Percentiles rank a stretch among this genome's conserved stretches.
phyloP scores from a whole-genome alignment of 1,140 invertebrate genomes.

The Drosophila funebris region DNA sequence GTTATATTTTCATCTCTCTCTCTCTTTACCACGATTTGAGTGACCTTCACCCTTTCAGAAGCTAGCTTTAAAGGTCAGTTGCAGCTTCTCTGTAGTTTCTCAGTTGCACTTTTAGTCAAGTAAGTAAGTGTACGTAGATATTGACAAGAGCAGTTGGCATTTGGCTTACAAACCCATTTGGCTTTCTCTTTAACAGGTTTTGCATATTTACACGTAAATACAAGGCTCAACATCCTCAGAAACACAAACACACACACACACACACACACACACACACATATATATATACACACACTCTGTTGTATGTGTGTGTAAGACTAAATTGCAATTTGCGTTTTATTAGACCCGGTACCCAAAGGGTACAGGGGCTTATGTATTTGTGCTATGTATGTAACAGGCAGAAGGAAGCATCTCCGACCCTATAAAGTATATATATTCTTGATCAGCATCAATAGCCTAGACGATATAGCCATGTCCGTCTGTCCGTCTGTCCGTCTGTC shows the following conservation, averaged over 20 bases:
- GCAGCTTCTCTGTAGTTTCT: slow-evolving; percentile 21
- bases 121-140: slow-evolving; percentile 42
- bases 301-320: slow-evolving; percentile 36
- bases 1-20: not conserved
- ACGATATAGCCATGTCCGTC: no score
- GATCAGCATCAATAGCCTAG: no score
- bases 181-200: slow-evolving; percentile 39
- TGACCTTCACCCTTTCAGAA: not conserved
- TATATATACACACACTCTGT: slow-evolving; percentile 17
- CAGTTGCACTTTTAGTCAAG: slow-evolving; percentile 27
- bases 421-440: no score
- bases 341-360: no score
- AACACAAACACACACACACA: slow-evolving; percentile 24
- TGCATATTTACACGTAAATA: slow-evolving; percentile 72
- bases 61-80: slow-evolving; percentile 23
- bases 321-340: slow-evolving; percentile 74
- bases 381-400: no score
- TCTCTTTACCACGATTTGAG: not conserved
- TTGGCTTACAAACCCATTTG: slow-evolving; percentile 24
- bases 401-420: no score
- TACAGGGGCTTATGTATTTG: no score
- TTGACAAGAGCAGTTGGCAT: slow-evolving; percentile 58
- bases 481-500: no score
- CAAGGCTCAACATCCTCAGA: slow-evolving; percentile 36
- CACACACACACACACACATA: slow-evolving; percentile 29